Conservation (phyloP, 2,113 vertebrate genomes). For the Barnardius zonarius region DNA sequence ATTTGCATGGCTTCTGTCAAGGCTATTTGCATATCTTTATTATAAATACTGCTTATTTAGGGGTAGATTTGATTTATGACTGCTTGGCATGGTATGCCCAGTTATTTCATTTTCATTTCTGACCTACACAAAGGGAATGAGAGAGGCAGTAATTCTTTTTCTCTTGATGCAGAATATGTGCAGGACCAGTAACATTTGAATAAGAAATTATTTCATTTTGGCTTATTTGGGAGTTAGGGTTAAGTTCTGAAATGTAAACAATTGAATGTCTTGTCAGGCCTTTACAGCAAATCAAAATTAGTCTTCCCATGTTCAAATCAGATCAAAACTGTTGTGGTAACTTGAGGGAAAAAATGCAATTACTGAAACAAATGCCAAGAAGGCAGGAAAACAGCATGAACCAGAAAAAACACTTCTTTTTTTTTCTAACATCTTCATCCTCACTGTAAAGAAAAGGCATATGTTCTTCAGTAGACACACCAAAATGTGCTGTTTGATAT, state of each 20-base stretch:
- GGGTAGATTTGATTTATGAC: slow-evolving; percentile 69
- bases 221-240: not conserved
- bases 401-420: not conserved
- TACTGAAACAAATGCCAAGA: not conserved
- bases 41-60: slow-evolving; percentile 70
- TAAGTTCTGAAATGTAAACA: slow-evolving; percentile 1
- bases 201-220: not conserved
- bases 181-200: not conserved
- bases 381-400: not conserved
- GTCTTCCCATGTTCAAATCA: not conserved
- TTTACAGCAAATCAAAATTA: slow-evolving; percentile 21
- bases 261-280: not conserved
- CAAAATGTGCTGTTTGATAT: not conserved
- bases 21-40: slow-evolving; percentile 72
- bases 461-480: not conserved
- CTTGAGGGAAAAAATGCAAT: not conserved
- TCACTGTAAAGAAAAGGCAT: not conserved
- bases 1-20: slow-evolving; percentile 68
- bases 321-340: not conserved
- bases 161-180: not conserved
- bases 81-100: slow-evolving; percentile 55
- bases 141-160: slow-evolving; percentile 20
- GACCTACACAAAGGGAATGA: slow-evolving; percentile 60
- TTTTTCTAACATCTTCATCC: not conserved
- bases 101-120: slow-evolving; percentile 67